Conservation (phyloP, 2,113 vertebrate genomes). For the Chionodraco myersi region DNA sequence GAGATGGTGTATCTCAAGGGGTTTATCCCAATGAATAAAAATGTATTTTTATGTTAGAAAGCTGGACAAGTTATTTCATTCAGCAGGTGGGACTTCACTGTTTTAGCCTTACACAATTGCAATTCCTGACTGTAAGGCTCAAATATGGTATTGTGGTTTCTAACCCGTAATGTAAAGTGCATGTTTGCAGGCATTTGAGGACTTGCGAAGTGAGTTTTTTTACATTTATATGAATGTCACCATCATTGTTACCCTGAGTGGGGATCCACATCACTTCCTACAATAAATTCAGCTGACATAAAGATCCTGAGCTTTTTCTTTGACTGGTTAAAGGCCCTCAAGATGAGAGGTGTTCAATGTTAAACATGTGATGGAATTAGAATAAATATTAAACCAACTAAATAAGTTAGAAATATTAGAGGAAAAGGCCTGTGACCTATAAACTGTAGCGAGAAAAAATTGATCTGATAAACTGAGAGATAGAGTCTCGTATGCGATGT, state of each 20-base stretch:
- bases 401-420: background rate
- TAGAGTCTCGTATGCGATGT: conserved; percentile 1
- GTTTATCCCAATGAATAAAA: too few species aligned
- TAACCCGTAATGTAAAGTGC: background rate
- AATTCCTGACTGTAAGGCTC: background rate
- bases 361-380: background rate
- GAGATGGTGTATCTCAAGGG: too few species aligned
- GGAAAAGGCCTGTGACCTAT: background rate
- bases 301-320: background rate
- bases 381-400: background rate
- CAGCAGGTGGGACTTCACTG: background rate
- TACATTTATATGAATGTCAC: background rate
- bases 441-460: background rate
- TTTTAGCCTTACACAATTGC: background rate
- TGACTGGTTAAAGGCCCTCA: background rate
- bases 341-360: background rate
- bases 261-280: background rate
- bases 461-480: conserved; percentile 1
- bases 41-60: background rate
- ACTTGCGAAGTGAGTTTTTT: background rate
- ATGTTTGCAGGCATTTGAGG: background rate
- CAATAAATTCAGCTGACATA: background rate
- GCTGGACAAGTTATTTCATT: background rate
- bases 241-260: too few species aligned
- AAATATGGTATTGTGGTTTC: background rate